These are phyloP conservation scores for Scaptomyza hsui DNA, from an alignment of 1,140 invertebrate genomes.

Conservation along the genomic window DNA sequence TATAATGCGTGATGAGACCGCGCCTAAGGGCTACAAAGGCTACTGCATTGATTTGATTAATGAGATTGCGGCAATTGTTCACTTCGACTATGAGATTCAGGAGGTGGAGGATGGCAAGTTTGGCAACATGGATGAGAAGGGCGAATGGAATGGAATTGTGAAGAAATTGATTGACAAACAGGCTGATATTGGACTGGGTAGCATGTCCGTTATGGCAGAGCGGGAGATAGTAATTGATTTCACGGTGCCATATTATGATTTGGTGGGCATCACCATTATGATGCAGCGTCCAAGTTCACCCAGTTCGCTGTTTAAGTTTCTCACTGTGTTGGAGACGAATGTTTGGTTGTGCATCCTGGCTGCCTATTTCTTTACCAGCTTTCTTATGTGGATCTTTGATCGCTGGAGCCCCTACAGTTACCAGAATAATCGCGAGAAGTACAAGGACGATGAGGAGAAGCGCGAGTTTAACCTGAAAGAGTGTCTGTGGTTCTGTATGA, in stretches of 20 bases:
- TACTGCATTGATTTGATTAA: conserved; percentile 97
- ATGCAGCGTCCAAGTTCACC: conserved; percentile 86
- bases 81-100: conserved; percentile 95
- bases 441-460: conserved; percentile 97
- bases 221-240: conserved; percentile 97
- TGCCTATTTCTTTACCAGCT: conserved; percentile 97
- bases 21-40: conserved; percentile 90
- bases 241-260: conserved; percentile 97
- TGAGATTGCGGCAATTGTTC: conserved; percentile 91
- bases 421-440: conserved; percentile 97
- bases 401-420: conserved; percentile 98
- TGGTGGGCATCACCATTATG: conserved; percentile 96
- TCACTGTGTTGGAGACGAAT: conserved; percentile 97
- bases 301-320: conserved; percentile 97
- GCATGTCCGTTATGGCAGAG: conserved; percentile 96
- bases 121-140: conserved; percentile 93
- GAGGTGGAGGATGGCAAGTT: conserved; percentile 91
- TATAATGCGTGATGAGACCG: conserved; percentile 89
- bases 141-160: conserved; percentile 96
- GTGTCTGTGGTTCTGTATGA: conserved; percentile 99
- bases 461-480: conserved; percentile 97
- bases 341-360: conserved; percentile 98
- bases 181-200: conserved; percentile 95
- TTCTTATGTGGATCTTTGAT: conserved; percentile 98
- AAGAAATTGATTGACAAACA: conserved; percentile 95